Conservation (phyloP, 2,888 invertebrate genomes). For the Oscheius sp. region DNA sequence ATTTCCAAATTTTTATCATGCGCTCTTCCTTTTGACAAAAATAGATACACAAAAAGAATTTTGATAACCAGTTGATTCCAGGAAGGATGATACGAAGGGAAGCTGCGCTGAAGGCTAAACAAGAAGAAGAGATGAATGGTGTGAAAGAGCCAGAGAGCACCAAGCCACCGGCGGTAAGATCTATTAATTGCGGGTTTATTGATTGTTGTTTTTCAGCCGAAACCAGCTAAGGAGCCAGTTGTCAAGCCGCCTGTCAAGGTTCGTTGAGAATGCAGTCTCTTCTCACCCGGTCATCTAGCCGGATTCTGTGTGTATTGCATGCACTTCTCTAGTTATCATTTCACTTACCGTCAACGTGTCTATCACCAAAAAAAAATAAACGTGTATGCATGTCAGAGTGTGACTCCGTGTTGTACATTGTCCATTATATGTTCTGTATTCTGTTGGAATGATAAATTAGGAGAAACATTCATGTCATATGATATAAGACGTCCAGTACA, state of each 20-base stretch:
- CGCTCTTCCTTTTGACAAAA: too few species aligned
- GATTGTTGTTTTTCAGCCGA: slow-evolving; percentile 42
- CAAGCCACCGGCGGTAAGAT: slow-evolving; percentile 11
- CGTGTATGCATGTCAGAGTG: slow-evolving; percentile 28
- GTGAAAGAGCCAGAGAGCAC: slow-evolving; percentile 50
- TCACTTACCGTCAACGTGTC: slow-evolving; percentile 30
- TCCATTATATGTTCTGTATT: neutral
- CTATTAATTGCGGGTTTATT: neutral
- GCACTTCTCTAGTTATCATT: slow-evolving; percentile 18
- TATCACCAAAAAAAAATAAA: slow-evolving; percentile 21
- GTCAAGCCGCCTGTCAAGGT: slow-evolving; percentile 27
- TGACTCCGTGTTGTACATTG: slow-evolving; percentile 11
- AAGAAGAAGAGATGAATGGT: slow-evolving; percentile 49
- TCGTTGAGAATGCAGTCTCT: slow-evolving; percentile 30
- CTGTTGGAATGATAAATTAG: neutral
- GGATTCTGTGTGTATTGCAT: slow-evolving; percentile 32
- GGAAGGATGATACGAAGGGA: slow-evolving; percentile 67
- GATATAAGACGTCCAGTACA: neutral
- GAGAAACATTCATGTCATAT: neutral
- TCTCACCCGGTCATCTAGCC: slow-evolving; percentile 14
- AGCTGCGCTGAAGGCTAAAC: slow-evolving; percentile 54
- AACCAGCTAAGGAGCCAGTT: slow-evolving; percentile 42
- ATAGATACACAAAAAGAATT: neutral
- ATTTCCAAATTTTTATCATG: too few species aligned
- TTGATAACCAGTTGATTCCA: slow-evolving; percentile 34